phyloP scores from a whole-genome alignment of 2,113 vertebrate genomes.

The Echinops telfairi region DNA sequence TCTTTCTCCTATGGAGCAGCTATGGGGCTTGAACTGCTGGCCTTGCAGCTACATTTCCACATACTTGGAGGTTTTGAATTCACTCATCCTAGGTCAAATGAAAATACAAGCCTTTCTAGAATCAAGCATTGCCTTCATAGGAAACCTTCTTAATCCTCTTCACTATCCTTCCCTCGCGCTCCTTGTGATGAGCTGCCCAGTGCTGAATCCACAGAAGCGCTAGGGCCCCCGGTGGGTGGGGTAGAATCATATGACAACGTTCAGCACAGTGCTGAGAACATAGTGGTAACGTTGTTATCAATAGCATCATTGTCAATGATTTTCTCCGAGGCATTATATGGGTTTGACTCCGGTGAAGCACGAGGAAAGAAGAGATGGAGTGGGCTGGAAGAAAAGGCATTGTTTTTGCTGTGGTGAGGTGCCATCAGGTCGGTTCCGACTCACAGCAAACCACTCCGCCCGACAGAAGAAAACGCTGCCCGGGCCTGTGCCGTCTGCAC shows the following conservation, averaged over 20 bases:
- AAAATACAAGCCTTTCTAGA: too few species aligned
- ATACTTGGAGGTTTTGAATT: background rate
- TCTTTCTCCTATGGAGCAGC: too few species aligned
- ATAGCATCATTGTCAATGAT: background rate
- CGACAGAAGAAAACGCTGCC: too few species aligned
- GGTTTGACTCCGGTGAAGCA: background rate
- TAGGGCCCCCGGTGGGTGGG: background rate
- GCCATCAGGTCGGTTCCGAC: too few species aligned
- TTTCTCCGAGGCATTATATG: background rate
- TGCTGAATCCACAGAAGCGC: too few species aligned
- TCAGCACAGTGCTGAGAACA: background rate
- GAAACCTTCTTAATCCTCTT: too few species aligned
- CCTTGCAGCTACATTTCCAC: background rate
- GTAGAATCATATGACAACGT: background rate
- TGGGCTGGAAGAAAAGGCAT: background rate
- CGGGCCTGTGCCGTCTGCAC: too few species aligned
- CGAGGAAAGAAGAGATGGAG: background rate
- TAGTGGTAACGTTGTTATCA: background rate
- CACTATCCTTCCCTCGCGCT: too few species aligned
- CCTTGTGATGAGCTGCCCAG: too few species aligned
- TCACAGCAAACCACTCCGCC: too few species aligned
- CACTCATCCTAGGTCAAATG: background rate
- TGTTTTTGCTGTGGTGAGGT: too few species aligned
- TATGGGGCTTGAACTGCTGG: background rate
- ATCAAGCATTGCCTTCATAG: too few species aligned